phyloP scores from a whole-genome alignment of 2,888 invertebrate species.

The Chaitophorus viminalis region DNA sequence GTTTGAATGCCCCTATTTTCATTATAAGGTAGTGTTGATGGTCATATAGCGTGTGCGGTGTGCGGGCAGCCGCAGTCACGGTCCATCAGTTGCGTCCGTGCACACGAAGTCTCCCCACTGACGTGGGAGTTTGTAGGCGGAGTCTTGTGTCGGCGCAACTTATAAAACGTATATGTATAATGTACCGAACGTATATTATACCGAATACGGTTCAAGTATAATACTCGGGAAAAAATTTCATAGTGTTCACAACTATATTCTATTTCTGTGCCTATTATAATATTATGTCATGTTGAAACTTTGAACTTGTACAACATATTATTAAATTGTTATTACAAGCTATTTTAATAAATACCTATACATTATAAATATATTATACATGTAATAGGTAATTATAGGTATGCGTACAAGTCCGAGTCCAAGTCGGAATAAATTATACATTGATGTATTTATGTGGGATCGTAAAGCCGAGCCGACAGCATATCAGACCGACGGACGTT shows the following conservation, averaged over 20 bases:
- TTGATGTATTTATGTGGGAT: too few species aligned
- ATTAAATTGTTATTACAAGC: background rate
- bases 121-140: background rate
- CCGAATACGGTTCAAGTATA: background rate
- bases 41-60: background rate
- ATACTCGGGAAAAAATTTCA: background rate
- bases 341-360: background rate
- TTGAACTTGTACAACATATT: background rate
- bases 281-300: background rate
- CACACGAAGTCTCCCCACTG: background rate
- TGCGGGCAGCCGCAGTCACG: background rate
- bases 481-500: too few species aligned
- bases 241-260: background rate
- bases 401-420: too few species aligned
- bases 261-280: too few species aligned
- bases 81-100: background rate
- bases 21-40: too few species aligned
- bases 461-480: too few species aligned
- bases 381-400: too few species aligned
- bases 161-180: background rate
- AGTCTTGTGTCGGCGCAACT: background rate
- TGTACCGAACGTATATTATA: too few species aligned
- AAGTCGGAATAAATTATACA: too few species aligned
- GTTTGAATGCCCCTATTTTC: too few species aligned
- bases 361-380: too few species aligned